Conservation (phyloP, 2,888 invertebrate genomes). For the Drosophila lacicola region DNA sequence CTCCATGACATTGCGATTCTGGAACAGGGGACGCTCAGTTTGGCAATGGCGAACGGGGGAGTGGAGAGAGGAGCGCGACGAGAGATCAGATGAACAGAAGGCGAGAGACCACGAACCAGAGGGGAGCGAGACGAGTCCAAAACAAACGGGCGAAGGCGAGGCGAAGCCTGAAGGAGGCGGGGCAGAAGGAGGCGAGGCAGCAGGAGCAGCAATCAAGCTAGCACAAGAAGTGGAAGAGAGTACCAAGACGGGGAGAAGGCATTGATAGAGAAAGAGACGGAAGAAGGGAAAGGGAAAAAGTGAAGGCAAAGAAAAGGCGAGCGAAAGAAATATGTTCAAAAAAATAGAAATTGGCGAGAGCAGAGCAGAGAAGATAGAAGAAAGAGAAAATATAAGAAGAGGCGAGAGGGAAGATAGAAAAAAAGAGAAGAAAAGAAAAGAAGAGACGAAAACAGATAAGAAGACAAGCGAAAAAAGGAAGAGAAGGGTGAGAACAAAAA, state of each 20-base stretch:
- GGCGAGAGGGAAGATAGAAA: too few species aligned
- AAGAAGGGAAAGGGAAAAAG: not conserved
- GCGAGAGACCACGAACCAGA: slow-evolving; percentile 1
- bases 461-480: too few species aligned
- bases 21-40: slow-evolving; percentile 84
- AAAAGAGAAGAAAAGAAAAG: too few species aligned
- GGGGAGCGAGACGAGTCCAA: slow-evolving; percentile 9
- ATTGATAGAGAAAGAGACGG: not conserved
- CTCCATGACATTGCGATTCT: slow-evolving; percentile 85
- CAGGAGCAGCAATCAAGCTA: not conserved
- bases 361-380: too few species aligned
- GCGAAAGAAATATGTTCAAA: not conserved
- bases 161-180: not conserved
- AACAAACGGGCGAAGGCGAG: not conserved
- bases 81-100: slow-evolving; percentile 9
- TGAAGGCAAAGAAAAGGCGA: not conserved
- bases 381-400: too few species aligned
- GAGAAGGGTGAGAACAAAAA: too few species aligned
- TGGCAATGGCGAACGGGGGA: slow-evolving; percentile 67
- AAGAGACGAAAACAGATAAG: too few species aligned
- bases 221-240: not conserved
- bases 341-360: too few species aligned
- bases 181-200: not conserved
- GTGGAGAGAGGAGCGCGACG: slow-evolving; percentile 1
- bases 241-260: too few species aligned